phyloP scores from a whole-genome alignment of 2,888 invertebrate genomes.

The Xanthorhoe spadicearia region DNA sequence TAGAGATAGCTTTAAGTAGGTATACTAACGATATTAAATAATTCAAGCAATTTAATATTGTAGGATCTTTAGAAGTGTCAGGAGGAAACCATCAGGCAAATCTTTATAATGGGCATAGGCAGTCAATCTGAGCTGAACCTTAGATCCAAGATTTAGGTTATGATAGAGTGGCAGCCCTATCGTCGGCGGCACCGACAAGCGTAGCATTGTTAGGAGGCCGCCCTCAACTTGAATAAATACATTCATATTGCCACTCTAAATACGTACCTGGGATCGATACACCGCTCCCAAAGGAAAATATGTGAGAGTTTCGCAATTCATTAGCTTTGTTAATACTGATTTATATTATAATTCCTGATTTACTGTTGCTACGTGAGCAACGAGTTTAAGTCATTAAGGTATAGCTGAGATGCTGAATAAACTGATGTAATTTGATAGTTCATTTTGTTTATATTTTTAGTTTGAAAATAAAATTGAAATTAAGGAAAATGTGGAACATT shows the following conservation, averaged over 20 bases:
- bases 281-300: conserved; percentile 58
- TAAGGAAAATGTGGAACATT: not conserved
- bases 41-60: not conserved
- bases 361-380: conserved; percentile 1
- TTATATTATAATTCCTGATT: conserved; percentile 13
- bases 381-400: not conserved
- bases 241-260: conserved; percentile 85
- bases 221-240: conserved; percentile 83
- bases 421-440: not conserved
- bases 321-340: conserved; percentile 23
- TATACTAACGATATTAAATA: not conserved
- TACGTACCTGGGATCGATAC: conserved; percentile 69
- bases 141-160: conserved; percentile 12
- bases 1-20: too few species aligned
- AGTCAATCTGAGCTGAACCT: conserved; percentile 2
- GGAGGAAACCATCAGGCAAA: not conserved
- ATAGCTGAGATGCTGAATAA: not conserved
- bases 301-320: conserved; percentile 47
- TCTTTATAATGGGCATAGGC: not conserved
- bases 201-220: conserved; percentile 83
- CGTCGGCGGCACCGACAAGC: conserved; percentile 77
- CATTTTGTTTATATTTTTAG: not conserved
- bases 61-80: not conserved
- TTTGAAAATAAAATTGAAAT: too few species aligned
- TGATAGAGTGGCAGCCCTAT: conserved; percentile 63